Percentiles rank a stretch among this genome's conserved stretches.
Evolutionary conservation across 2,888 invertebrate genomes (phyloP).

Genomic region (Elegia similella): DNA sequence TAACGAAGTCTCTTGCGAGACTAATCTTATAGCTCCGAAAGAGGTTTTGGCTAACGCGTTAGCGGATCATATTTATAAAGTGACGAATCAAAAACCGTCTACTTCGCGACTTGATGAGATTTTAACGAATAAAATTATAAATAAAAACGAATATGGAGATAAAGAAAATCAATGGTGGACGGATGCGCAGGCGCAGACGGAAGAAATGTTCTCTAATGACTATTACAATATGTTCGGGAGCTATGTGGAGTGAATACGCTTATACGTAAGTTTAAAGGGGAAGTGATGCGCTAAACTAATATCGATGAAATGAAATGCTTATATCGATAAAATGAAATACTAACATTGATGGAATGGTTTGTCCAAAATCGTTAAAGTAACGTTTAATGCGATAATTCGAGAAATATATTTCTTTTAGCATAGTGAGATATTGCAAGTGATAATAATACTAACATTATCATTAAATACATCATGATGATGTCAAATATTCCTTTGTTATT

Average conservation of each 20-base stretch:
- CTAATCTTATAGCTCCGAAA: slow-evolving; percentile 69
- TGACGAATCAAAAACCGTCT: slow-evolving; percentile 77
- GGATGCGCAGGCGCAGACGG: slow-evolving; percentile 52
- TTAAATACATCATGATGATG: too few species aligned
- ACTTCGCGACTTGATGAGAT: slow-evolving; percentile 72
- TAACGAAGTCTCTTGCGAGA: slow-evolving; percentile 59
- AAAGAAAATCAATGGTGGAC: slow-evolving; percentile 72
- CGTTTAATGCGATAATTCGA: too few species aligned
- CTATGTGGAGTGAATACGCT: slow-evolving; percentile 23
- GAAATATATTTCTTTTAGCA: too few species aligned
- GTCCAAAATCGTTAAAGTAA: too few species aligned
- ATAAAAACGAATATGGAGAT: slow-evolving; percentile 41
- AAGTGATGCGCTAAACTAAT: slow-evolving; percentile 7
- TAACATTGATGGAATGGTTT: too few species aligned
- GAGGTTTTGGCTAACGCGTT: slow-evolving; percentile 70
- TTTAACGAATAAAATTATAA: slow-evolving; percentile 69
- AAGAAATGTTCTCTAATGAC: slow-evolving; percentile 57
- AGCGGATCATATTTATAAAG: slow-evolving; percentile 76
- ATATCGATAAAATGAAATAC: background rate
- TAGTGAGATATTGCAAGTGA: too few species aligned
- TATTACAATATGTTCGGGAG: slow-evolving; percentile 58
- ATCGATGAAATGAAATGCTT: background rate
- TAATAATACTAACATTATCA: too few species aligned
- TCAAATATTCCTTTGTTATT: too few species aligned
- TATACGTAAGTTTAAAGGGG: background rate